Conservation (phyloP, 2,888 invertebrate genomes). For the Oasisia sp. region DNA sequence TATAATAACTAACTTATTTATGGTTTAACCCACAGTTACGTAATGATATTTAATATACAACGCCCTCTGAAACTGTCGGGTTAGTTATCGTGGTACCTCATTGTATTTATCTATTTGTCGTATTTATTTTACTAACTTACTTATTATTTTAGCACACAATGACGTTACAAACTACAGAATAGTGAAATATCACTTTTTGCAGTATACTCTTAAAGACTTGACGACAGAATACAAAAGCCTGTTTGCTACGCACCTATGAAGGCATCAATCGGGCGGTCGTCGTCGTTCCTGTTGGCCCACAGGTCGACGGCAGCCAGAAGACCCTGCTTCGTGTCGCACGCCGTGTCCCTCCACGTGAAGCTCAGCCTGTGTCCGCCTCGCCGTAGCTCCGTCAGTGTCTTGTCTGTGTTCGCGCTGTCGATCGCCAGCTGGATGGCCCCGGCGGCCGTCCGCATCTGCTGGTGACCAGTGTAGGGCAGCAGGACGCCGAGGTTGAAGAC, state of each 20-base stretch:
- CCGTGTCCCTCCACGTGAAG: background rate
- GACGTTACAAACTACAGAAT: too few relatives aligned
- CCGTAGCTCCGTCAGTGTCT: background rate
- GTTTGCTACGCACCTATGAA: background rate
- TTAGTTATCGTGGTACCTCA: too few relatives aligned
- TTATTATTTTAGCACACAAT: too few relatives aligned
- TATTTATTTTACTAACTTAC: too few relatives aligned
- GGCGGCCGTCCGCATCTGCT: background rate
- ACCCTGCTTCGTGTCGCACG: background rate
- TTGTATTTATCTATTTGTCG: too few relatives aligned
- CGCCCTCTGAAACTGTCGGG: too few relatives aligned
- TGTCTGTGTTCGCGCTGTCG: background rate
- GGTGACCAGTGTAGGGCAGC: background rate
- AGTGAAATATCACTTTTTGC: too few relatives aligned
- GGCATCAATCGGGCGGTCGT: background rate
- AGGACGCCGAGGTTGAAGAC: background rate
- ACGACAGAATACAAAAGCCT: background rate
- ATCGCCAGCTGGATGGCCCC: background rate
- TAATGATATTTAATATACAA: too few relatives aligned
- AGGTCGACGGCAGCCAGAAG: background rate
- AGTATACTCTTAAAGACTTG: too few relatives aligned
- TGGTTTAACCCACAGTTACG: too few relatives aligned
- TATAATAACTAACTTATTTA: too few relatives aligned
- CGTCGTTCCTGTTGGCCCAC: background rate
- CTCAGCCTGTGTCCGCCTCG: background rate